Evolutionary conservation across 2,797 vertebrate species (phyloP), one percentile per base, ranked within the genome.

Genomic region (Enteromius mattozi): DNA sequence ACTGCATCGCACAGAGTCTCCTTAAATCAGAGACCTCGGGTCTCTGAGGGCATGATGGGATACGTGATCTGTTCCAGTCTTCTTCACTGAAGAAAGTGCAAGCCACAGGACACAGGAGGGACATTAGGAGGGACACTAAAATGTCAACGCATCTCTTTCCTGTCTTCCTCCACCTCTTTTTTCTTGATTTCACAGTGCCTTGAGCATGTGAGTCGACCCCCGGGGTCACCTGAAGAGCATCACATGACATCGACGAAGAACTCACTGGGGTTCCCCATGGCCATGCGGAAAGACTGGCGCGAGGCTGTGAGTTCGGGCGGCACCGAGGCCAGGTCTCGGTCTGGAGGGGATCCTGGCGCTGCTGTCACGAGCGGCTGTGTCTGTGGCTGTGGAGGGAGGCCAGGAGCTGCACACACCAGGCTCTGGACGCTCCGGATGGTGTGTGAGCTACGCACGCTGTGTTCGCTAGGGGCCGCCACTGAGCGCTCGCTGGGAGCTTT

Each of bases 171-270:
- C 65, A 45, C 78, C 70, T 56, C 72, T 33, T 72, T 82, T 33
- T 72, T 84, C 68, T 45, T 86, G 51, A 61, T 71, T 77, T 68
- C 40, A 76, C 80, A 78, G 61, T 61, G 63, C 74, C 78, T 86
- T 59, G 10, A 56, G 56, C 77, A 3, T 68, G 75, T 27, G 24
- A 47, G 68, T 27, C 37, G 7, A 33, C 75, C 72, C 76, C 83
- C 70, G 14, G 49, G 56, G 24, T 89, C 80, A 86, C 35, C 61
- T 69, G 47, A 47, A 47, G 54, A 40, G n/a, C 33, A 66, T 99
- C 96, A 99, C 98, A 99, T 99, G 94, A 99, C 98, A 91, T 98
- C 97, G 91, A 99, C 97, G 91, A 99, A 99, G 93, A 98, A 98
- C 95, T 99, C 97, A 89, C 97, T 95, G 92, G 97, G 96, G 95